These are phyloP conservation scores for Caenorhabditis afra DNA, from an alignment of 2,888 invertebrate species.

Conservation along the genomic window DNA sequence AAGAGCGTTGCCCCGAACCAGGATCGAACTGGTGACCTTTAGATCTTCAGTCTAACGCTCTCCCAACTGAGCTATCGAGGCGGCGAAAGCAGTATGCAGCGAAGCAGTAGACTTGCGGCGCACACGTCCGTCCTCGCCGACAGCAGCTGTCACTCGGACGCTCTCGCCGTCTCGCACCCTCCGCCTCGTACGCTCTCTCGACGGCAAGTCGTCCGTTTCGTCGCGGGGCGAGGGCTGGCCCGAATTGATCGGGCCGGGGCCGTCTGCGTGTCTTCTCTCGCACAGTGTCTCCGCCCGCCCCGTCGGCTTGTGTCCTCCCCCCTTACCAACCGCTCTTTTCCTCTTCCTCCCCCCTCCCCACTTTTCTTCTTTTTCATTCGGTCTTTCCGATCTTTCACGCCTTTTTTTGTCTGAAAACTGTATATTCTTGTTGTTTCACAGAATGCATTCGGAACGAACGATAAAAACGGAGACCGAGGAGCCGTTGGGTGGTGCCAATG, in stretches of 20 bases:
- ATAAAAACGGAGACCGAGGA: background rate
- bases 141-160: background rate
- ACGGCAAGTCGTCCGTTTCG: background rate
- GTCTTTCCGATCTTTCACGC: background rate
- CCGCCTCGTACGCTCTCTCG: constrained; percentile 1
- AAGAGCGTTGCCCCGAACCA: constrained; percentile 66
- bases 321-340: background rate
- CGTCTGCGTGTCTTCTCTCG: constrained; percentile 6
- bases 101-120: no score
- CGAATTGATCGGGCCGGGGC: constrained; percentile 54
- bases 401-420: background rate
- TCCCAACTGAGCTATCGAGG: constrained; percentile 75
- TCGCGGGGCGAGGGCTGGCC: constrained; percentile 16
- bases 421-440: no score
- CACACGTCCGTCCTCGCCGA: background rate
- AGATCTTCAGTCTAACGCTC: constrained; percentile 79
- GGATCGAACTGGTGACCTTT: constrained; percentile 77
- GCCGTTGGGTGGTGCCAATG: background rate
- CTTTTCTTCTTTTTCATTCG: background rate
- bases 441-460: no score
- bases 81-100: background rate
- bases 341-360: background rate
- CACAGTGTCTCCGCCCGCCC: background rate
- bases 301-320: background rate
- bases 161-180: constrained; percentile 17